A percentile compares a stretch with the other conserved stretches of the same genome.
phyloP scores from a whole-genome alignment of 2,797 vertebrate species.

The Protosalanx chinensis region DNA sequence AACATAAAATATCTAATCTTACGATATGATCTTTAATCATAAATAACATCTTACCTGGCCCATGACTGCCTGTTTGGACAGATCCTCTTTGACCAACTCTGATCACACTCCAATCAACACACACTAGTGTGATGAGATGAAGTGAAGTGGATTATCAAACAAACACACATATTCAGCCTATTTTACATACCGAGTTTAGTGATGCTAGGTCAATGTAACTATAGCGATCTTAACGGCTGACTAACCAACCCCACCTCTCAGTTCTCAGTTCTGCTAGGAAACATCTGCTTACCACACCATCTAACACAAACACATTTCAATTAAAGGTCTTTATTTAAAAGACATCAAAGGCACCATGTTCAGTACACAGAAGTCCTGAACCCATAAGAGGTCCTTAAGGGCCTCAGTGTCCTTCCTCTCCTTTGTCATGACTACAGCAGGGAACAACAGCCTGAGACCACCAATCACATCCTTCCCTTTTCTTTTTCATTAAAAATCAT shows the following conservation, averaged over 20 bases:
- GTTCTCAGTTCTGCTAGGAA: conserved; percentile 45
- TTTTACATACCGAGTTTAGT: conserved; percentile 47
- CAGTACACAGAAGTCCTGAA: neutral
- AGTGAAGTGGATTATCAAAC: neutral
- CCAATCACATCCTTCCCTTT: neutral
- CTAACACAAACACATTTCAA: neutral
- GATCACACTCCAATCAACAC: neutral
- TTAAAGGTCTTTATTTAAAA: conserved; percentile 4
- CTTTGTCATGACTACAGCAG: neutral
- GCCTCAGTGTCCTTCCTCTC: neutral
- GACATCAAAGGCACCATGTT: conserved; percentile 4
- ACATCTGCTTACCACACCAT: conserved; percentile 42
- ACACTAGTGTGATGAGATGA: neutral
- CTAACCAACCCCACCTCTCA: neutral
- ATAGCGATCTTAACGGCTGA: neutral
- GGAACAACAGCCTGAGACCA: neutral
- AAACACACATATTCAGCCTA: conserved; percentile 3
- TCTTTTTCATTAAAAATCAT: neutral
- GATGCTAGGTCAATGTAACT: neutral
- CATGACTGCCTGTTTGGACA: conserved; percentile 30
- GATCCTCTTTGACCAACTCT: neutral
- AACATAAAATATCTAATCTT: neutral
- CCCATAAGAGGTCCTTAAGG: neutral
- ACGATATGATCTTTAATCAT: neutral
- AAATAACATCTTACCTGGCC: conserved; percentile 42